Evolutionary conservation across 1,140 invertebrate species (phyloP), one percentile per base, ranked within the genome.

Genomic region (Philopotamus ludificatus): DNA sequence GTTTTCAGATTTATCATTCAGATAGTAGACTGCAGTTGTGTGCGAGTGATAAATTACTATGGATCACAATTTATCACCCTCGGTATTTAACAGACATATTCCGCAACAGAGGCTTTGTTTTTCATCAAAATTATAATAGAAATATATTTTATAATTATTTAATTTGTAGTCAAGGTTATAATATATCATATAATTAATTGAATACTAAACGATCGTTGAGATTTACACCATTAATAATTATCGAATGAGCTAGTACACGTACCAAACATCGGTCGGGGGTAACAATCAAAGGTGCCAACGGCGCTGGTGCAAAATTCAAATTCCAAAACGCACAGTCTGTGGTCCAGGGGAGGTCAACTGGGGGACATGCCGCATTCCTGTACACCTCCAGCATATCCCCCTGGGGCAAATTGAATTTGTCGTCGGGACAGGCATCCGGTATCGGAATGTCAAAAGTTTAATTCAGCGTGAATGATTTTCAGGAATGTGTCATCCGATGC

Each of bases 371-470:
- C 44, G 4, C 44, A 47, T 47, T 47, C 44, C 18, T 16, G 18
- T 16, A 47, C 18, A 47, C 44, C 44, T 16, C 4, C 18, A 16
- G 4, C 44, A 7, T 20, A 7, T 47, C 18, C 8, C 18, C 18
- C 44, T 16, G 28, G 8, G 44, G 44, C 44, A 47, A 47, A 47
- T 47, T 47, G 44, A 20, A 47, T 15, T 47, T 47, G 44, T 47
- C 44, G 44, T 47, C 8, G 18, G 8, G 44, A 7, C 44, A 12
- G 44, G 44, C 44, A 47, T 47, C 44, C 44, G 18, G 18, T 47
- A 47, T 47, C 18, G 44, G 10, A 12, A 47, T 47, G 44, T 47
- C 44, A 47, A 47, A 47, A 47, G 44, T 47, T 47, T 47, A 47
- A 47, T 47, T 7, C 18, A 9, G 44, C 10, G 44, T 16, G 44